Conservation (phyloP, 2,888 invertebrate genomes). For the Endotricha flammealis region DNA sequence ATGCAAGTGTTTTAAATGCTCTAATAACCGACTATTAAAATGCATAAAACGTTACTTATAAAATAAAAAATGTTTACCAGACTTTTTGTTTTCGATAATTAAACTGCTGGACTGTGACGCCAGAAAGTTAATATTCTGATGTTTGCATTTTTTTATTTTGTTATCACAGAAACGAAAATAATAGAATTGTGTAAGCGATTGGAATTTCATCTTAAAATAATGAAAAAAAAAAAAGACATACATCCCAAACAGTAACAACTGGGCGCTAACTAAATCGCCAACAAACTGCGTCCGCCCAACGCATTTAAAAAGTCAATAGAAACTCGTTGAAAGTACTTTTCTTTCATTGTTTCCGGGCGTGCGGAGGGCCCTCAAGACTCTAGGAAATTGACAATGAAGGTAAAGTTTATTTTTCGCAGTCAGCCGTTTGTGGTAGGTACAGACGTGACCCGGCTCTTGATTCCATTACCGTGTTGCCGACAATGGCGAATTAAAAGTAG, state of each 20-base stretch:
- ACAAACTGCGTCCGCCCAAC: constrained; percentile 40
- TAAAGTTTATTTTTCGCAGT: constrained; percentile 71
- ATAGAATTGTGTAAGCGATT: too few relatives aligned
- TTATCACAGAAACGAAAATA: too few relatives aligned
- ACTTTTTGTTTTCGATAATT: too few relatives aligned
- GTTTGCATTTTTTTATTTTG: too few relatives aligned
- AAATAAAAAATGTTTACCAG: too few relatives aligned
- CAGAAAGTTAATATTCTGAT: too few relatives aligned
- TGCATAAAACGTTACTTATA: too few relatives aligned
- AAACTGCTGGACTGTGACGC: too few relatives aligned
- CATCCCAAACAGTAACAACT: constrained; percentile 16
- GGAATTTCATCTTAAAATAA: too few relatives aligned
- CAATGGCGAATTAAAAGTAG: constrained; percentile 64
- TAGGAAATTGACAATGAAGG: constrained; percentile 75
- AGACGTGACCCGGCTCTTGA: constrained; percentile 68
- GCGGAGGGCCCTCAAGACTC: constrained; percentile 57
- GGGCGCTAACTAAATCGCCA: constrained; percentile 21
- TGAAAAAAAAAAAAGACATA: too few relatives aligned
- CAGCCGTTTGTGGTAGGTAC: constrained; percentile 65
- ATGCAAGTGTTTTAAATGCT: too few relatives aligned
- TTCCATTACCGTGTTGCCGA: constrained; percentile 53
- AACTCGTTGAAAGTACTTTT: constrained; percentile 62
- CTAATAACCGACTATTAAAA: too few relatives aligned
- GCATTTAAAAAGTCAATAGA: constrained; percentile 64
- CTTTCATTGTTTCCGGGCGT: constrained; percentile 65